Percentiles rank a stretch among this genome's conserved stretches.
Conservation (phyloP, 2,888 invertebrate genomes). For the Drosophila histrio region DNA sequence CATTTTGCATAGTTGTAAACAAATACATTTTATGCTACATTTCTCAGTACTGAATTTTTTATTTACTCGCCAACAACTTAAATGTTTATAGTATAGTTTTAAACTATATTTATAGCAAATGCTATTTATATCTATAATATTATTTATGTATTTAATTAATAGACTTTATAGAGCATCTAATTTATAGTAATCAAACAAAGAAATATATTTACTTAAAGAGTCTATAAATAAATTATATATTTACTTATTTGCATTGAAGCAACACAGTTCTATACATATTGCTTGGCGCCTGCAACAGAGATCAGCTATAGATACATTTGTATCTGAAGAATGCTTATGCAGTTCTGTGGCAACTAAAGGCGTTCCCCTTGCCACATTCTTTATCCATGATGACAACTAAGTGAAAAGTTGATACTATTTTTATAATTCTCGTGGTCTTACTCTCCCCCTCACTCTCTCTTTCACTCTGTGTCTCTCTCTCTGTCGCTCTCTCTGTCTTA, state of each 20-base stretch:
- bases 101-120: neutral
- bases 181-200: neutral
- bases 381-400: constrained; percentile 49
- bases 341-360: constrained; percentile 29
- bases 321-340: constrained; percentile 29
- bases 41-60: no score
- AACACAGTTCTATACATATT: neutral
- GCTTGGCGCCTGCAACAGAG: neutral
- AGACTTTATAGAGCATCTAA: neutral
- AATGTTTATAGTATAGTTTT: neutral
- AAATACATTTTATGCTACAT: no score
- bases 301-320: constrained; percentile 10
- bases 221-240: neutral
- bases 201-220: neutral
- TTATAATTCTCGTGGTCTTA: constrained; percentile 20
- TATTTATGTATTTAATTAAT: neutral
- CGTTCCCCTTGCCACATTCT: constrained; percentile 55
- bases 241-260: neutral
- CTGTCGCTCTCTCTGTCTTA: constrained; percentile 13
- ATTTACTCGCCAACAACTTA: neutral
- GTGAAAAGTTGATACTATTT: constrained; percentile 61
- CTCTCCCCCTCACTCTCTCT: constrained; percentile 8
- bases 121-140: neutral
- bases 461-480: constrained; percentile 9
- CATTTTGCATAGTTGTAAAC: no score